A percentile compares a stretch with the other conserved stretches of the same genome.
These are phyloP conservation scores for Sakesphorus luctuosus DNA, from an alignment of 2,113 vertebrate genomes.

Conservation along the genomic window DNA sequence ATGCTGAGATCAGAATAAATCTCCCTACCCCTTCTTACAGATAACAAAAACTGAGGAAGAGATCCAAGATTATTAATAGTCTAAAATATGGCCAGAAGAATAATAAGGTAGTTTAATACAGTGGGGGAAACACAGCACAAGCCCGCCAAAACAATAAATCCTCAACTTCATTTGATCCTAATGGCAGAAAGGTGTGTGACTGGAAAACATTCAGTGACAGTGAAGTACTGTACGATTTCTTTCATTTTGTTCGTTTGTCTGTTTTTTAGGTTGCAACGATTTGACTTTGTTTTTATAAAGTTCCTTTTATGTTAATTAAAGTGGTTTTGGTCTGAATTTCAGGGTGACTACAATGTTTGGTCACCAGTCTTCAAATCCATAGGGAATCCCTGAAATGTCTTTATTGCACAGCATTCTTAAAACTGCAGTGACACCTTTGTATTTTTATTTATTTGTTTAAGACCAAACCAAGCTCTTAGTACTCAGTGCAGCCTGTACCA, in stretches of 20 bases:
- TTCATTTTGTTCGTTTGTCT: neutral
- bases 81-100: neutral
- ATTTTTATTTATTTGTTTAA: neutral
- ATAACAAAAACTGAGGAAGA: neutral
- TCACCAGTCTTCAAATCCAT: neutral
- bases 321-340: neutral
- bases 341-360: neutral
- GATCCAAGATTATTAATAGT: neutral
- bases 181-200: neutral
- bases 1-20: neutral
- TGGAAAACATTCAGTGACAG: neutral
- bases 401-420: neutral
- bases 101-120: neutral
- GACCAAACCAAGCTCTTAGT: neutral
- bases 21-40: neutral
- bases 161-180: neutral
- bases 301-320: neutral
- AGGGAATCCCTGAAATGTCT: neutral
- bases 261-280: neutral
- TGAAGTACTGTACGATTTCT: neutral
- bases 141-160: neutral
- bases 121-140: neutral
- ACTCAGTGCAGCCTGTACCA: neutral
- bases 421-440: neutral
- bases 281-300: neutral